Evolutionary conservation across 2,113 vertebrate genomes (phyloP), one percentile per base, ranked within the genome.

Genomic region (Hassar affinis): DNA sequence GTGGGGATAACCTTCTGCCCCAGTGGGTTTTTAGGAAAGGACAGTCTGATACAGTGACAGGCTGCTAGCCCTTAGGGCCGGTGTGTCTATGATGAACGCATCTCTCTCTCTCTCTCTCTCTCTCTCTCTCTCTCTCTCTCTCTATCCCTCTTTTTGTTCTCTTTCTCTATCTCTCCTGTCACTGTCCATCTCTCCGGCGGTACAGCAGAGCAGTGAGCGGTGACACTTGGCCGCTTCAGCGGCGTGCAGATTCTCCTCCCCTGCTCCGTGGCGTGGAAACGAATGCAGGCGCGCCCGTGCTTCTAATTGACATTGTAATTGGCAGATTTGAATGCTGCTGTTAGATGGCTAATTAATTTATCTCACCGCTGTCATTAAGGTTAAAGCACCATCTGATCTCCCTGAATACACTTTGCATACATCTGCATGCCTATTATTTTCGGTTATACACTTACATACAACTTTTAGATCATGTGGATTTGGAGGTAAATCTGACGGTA

Each of bases 271-370:
- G 89, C 85, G 86, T 77, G 86, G 80, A 83, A 90, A 90, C 89
- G 83, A 87, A 80, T 56, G 90, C 88, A 72, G 89, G 88, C 90
- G 84, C 52, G 88, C 80, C 90, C 88, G 90, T 91, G 92, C 92
- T 91, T 92, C 92, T 94, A 94, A 94, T 93, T 93, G 93, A 94
- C 93, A 93, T 93, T 92, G 91, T 94, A 94, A 93, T 94, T 94
- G 94, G 94, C 92, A 93, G 94, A 93, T 94, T 93, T 93, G 90
- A 94, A 93, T 92, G 92, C 89, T 76, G 92, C 89, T 92, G 91
- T 94, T 92, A 92, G 94, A 92, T 88, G 91, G 93, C 91, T 93
- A 94, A 93, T 95, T 94, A 94, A 94, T 95, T 94, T 93, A 93
- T 93, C 92, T 94, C 92, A 91, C 91, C 86, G 92, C 92, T 92